Conservation (phyloP, 2,113 vertebrate genomes). For the Scolopax mira region DNA sequence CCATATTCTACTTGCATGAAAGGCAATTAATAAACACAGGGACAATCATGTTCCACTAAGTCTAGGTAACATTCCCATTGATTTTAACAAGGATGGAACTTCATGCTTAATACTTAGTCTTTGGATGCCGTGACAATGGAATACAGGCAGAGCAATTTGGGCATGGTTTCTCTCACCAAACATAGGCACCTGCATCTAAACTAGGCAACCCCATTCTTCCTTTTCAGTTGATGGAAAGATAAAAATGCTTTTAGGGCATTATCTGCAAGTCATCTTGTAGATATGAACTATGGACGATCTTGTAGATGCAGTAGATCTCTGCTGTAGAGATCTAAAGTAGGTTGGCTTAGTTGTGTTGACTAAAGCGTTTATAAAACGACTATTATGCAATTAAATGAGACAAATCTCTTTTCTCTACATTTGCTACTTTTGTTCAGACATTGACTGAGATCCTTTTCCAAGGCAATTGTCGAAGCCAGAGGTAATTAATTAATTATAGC, state of each 20-base stretch:
- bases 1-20: neutral
- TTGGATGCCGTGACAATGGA: neutral
- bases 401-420: neutral
- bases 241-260: neutral
- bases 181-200: neutral
- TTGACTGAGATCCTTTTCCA: neutral
- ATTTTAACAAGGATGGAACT: neutral
- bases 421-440: neutral
- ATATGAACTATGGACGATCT: neutral
- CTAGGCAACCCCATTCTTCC: neutral
- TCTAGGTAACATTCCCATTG: neutral
- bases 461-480: neutral
- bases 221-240: neutral
- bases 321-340: neutral
- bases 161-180: neutral
- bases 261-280: neutral
- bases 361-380: neutral
- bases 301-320: neutral
- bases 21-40: neutral
- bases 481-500: neutral
- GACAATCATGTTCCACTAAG: neutral
- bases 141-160: neutral
- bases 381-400: neutral
- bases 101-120: neutral
- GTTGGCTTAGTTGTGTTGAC: neutral